A percentile compares a stretch with the other conserved stretches of the same genome.
Conservation (phyloP, 2,888 invertebrate species). For the Epiblema foenella region DNA sequence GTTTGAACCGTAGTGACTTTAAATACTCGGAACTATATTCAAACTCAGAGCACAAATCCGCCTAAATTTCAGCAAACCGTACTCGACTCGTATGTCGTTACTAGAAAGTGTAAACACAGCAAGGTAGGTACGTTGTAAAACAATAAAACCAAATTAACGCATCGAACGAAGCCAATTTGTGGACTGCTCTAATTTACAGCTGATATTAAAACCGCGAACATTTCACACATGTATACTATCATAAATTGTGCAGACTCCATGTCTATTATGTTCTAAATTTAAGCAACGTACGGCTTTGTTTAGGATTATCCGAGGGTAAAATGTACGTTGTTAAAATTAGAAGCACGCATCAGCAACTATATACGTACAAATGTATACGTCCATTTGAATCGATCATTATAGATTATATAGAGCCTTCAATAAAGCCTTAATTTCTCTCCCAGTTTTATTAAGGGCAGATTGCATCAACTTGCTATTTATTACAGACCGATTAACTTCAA, state of each 20-base stretch:
- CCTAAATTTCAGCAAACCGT: too few relatives aligned
- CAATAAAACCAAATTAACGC: constrained; percentile 48
- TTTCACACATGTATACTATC: constrained; percentile 65
- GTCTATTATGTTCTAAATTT: constrained; percentile 39
- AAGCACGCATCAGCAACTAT: neutral
- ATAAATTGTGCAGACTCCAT: constrained; percentile 55
- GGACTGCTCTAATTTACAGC: constrained; percentile 69
- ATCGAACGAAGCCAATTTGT: constrained; percentile 57
- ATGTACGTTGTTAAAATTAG: neutral
- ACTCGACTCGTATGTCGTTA: neutral
- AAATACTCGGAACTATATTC: too few relatives aligned
- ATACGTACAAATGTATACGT: neutral
- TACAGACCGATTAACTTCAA: too few relatives aligned
- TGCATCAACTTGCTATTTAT: too few relatives aligned
- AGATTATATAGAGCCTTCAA: too few relatives aligned
- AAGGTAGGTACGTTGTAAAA: constrained; percentile 27
- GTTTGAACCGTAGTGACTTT: too few relatives aligned
- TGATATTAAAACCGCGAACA: constrained; percentile 72
- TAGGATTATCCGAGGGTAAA: constrained; percentile 6
- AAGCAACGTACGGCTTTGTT: constrained; percentile 15
- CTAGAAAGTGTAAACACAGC: constrained; percentile 1
- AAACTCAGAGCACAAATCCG: too few relatives aligned
- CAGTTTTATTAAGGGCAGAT: too few relatives aligned
- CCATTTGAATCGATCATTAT: neutral
- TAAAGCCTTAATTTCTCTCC: too few relatives aligned